phyloP scores from a whole-genome alignment of 2,113 vertebrate species.

The Sorex fumeus region DNA sequence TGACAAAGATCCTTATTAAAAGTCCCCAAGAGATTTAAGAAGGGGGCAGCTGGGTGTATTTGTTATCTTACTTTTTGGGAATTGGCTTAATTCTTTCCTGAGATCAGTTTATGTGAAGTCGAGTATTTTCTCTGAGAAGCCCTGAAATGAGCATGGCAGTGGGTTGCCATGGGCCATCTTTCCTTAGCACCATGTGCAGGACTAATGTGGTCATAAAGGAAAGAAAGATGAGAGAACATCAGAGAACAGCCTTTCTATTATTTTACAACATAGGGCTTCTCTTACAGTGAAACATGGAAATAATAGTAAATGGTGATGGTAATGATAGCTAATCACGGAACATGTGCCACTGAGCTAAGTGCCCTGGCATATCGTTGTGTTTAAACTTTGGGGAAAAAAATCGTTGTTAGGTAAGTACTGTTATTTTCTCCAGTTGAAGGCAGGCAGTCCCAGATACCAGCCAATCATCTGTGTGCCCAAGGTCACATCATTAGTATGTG shows the following conservation, averaged over 20 bases:
- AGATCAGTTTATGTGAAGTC: neutral
- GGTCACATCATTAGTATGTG: neutral
- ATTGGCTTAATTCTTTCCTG: neutral
- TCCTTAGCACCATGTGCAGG: neutral
- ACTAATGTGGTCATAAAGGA: neutral
- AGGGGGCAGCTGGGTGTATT: neutral
- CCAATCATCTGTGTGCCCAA: neutral
- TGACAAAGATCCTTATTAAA: neutral
- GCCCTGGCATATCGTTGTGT: neutral
- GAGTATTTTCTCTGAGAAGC: neutral
- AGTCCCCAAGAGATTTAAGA: neutral
- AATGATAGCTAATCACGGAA: neutral
- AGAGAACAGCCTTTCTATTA: neutral
- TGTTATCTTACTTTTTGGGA: neutral
- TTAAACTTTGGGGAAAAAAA: neutral
- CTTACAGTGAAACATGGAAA: neutral
- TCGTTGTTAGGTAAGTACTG: neutral
- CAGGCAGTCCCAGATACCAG: neutral
- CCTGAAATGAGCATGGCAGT: neutral
- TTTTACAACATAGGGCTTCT: neutral
- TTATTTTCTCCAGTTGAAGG: neutral
- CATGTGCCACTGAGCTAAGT: neutral
- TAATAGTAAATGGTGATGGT: neutral
- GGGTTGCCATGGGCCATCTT: neutral
- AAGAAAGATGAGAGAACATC: neutral